These are phyloP conservation scores for Trachelus stipa DNA, from an alignment of 2,888 invertebrate species.

Conservation along the genomic window DNA sequence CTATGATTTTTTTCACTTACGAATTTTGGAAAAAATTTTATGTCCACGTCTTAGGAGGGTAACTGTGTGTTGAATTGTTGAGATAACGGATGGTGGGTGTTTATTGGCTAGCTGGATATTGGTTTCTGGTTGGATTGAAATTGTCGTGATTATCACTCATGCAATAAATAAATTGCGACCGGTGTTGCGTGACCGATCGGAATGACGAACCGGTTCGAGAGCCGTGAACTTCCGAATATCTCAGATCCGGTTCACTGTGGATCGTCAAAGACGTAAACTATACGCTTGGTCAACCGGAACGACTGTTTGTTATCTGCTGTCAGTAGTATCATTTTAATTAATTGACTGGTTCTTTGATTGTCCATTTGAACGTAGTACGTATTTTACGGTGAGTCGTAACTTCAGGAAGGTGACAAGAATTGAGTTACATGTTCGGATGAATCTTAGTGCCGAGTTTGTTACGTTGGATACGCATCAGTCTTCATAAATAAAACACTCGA, in stretches of 20 bases:
- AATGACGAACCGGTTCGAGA: not conserved
- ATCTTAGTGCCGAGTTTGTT: not conserved
- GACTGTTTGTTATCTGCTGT: not conserved
- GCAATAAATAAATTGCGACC: no score
- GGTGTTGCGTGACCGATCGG: not conserved
- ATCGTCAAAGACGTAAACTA: conserved; percentile 2
- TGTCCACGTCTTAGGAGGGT: not conserved
- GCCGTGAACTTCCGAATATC: not conserved
- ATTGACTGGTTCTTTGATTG: not conserved
- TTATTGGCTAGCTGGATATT: not conserved
- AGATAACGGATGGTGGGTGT: not conserved
- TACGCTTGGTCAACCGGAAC: not conserved
- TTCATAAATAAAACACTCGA: not conserved
- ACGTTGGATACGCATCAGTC: not conserved
- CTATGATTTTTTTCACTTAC: no score
- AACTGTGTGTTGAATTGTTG: not conserved
- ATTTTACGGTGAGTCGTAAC: not conserved
- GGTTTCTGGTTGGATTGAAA: no score
- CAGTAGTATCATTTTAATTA: not conserved
- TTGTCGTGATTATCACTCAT: no score
- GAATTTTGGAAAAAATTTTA: no score
- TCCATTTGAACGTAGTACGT: not conserved
- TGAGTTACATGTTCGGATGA: not conserved
- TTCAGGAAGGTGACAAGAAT: not conserved
- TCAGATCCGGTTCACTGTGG: conserved; percentile 1